phyloP scores from a whole-genome alignment of 2,888 invertebrate species.

The Lamellibrachia satsuma region DNA sequence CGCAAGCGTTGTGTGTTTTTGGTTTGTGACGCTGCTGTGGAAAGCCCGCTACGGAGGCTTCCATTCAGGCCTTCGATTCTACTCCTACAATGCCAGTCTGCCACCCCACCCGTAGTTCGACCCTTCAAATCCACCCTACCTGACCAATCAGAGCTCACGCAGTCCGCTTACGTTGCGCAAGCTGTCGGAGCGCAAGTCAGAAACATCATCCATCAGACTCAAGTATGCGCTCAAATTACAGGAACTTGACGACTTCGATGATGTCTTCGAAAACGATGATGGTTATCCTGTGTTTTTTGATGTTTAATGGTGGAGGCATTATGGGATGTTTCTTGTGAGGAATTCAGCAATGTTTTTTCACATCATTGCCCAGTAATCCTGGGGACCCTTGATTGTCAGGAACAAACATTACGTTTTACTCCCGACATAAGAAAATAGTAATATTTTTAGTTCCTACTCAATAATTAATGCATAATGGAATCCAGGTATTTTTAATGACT shows the following conservation, averaged over 20 bases:
- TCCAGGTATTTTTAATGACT: not conserved
- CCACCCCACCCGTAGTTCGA: constrained; percentile 29
- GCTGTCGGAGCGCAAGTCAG: constrained; percentile 21
- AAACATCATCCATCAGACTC: constrained; percentile 13
- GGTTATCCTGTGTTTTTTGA: not conserved
- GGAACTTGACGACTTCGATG: not conserved
- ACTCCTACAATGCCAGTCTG: constrained; percentile 35
- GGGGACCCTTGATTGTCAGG: not conserved
- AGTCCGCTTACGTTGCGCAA: constrained; percentile 26
- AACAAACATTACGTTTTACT: not conserved
- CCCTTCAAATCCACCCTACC: constrained; percentile 28
- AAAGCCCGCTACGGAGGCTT: constrained; percentile 34
- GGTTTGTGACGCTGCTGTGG: constrained; percentile 39
- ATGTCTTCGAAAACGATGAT: not conserved
- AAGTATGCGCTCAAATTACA: not conserved
- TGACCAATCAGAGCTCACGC: not conserved
- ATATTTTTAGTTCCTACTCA: not conserved
- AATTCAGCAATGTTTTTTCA: not conserved
- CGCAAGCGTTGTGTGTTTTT: constrained; percentile 38
- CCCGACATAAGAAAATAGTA: not conserved
- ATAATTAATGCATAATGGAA: not conserved
- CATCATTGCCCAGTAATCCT: not conserved
- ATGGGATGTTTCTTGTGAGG: not conserved
- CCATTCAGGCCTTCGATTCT: constrained; percentile 37
- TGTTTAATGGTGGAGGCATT: constrained; percentile 7